phyloP scores from a whole-genome alignment of 2,888 invertebrate genomes.

The Melipona bicolor region DNA sequence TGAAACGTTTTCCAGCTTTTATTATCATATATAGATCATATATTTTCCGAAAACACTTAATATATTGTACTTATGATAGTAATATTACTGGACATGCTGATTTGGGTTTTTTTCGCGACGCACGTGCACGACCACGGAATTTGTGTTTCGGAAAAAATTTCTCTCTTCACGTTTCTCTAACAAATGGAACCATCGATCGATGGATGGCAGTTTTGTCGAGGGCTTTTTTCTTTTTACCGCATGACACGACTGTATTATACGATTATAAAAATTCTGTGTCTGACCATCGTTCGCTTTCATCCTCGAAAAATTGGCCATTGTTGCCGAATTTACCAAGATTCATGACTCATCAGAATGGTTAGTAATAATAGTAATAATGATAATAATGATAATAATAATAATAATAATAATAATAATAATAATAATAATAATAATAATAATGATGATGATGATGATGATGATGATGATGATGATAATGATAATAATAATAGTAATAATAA shows the following conservation, averaged over 20 bases:
- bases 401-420: no score
- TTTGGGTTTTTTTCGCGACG: slow-evolving; percentile 55
- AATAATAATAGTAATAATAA: no score
- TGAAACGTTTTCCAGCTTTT: slow-evolving; percentile 78
- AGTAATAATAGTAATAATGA: slow-evolving; percentile 6
- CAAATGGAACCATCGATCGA: slow-evolving; percentile 44
- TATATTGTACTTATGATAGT: slow-evolving; percentile 81
- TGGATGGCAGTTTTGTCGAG: slow-evolving; percentile 29
- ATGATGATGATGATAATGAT: no score
- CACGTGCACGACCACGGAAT: slow-evolving; percentile 1
- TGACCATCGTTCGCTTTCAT: slow-evolving; percentile 57
- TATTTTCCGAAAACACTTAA: slow-evolving; percentile 81
- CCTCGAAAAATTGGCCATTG: slow-evolving; percentile 23
- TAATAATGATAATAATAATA: fast-evolving
- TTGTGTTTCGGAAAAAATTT: slow-evolving; percentile 10
- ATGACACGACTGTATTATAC: slow-evolving; percentile 52
- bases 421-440: no score
- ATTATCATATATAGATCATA: slow-evolving; percentile 82
- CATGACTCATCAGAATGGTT: slow-evolving; percentile 33
- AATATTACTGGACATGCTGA: slow-evolving; percentile 79
- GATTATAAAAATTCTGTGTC: slow-evolving; percentile 67
- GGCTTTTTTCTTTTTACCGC: background rate
- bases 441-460: fast-evolving
- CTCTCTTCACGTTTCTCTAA: slow-evolving; percentile 1
- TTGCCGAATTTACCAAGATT: slow-evolving; percentile 28